Evolutionary conservation across 2,113 vertebrate genomes (phyloP).

Genomic region (Scalopus aquaticus): DNA sequence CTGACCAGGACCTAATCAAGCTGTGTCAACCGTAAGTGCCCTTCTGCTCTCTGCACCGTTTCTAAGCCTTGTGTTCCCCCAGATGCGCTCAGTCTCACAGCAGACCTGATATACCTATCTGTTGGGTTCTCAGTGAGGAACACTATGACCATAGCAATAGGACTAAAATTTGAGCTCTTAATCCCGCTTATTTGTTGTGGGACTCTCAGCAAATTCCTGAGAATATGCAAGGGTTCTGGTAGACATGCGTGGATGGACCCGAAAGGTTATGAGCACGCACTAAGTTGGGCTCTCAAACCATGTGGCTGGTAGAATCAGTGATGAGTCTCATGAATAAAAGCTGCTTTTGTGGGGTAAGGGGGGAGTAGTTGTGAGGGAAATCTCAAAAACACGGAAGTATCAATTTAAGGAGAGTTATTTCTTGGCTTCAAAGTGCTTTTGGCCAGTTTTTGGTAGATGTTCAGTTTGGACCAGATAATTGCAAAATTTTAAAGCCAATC

Average conservation of each 20-base stretch:
- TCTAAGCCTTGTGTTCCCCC: accelerated
- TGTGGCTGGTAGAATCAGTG: not conserved
- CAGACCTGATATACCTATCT: not conserved
- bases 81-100: not conserved
- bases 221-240: not conserved
- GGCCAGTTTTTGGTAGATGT: not conserved
- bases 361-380: not conserved
- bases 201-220: not conserved
- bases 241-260: not conserved
- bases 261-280: not conserved
- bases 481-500: not conserved
- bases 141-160: not conserved
- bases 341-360: not conserved
- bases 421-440: not conserved
- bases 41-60: not conserved
- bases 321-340: not conserved
- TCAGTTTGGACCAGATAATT: not conserved
- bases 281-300: not conserved
- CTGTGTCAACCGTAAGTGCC: slow-evolving; percentile 98
- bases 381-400: not conserved
- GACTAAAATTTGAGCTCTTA: not conserved
- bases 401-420: not conserved
- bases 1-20: slow-evolving; percentile 99
- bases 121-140: not conserved
- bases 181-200: not conserved